Conservation (phyloP, 2,113 vertebrate genomes). For the Setophaga coronata region DNA sequence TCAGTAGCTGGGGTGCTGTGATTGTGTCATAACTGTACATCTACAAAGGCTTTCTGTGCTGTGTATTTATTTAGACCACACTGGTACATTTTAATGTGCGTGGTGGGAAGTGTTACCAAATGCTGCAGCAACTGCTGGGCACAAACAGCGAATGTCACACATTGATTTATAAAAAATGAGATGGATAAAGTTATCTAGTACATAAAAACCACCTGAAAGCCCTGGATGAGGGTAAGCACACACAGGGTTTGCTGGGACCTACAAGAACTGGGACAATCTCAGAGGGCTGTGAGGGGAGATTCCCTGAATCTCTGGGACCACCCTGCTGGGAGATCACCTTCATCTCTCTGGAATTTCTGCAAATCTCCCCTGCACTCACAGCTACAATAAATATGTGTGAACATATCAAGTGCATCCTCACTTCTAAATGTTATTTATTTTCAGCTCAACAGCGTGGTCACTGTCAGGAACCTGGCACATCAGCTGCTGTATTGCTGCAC, state of each 20-base stretch:
- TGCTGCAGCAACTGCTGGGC: not conserved
- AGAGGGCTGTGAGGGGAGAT: not conserved
- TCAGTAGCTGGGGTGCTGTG: fast-evolving
- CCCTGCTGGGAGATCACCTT: not conserved
- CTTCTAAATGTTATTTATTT: not conserved
- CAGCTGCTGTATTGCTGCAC: not conserved
- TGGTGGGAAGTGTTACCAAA: not conserved
- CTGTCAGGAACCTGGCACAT: not conserved
- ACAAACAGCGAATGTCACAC: not conserved
- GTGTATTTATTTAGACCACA: not conserved
- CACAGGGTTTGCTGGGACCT: fast-evolving
- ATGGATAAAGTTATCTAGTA: not conserved
- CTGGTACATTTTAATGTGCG: not conserved
- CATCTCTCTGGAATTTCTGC: not conserved
- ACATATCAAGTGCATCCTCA: not conserved
- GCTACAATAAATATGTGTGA: not conserved
- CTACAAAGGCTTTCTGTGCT: not conserved
- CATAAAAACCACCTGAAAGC: not conserved
- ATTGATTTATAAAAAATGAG: not conserved
- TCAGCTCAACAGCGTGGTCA: not conserved
- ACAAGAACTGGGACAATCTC: not conserved
- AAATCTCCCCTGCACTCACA: not conserved
- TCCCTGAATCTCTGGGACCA: not conserved
- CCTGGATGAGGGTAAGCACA: not conserved
- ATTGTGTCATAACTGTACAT: fast-evolving